A percentile compares a stretch with the other conserved stretches of the same genome.
Conservation (phyloP, 92 coral and sea anemone genomes). For the Actinostola sp. region DNA sequence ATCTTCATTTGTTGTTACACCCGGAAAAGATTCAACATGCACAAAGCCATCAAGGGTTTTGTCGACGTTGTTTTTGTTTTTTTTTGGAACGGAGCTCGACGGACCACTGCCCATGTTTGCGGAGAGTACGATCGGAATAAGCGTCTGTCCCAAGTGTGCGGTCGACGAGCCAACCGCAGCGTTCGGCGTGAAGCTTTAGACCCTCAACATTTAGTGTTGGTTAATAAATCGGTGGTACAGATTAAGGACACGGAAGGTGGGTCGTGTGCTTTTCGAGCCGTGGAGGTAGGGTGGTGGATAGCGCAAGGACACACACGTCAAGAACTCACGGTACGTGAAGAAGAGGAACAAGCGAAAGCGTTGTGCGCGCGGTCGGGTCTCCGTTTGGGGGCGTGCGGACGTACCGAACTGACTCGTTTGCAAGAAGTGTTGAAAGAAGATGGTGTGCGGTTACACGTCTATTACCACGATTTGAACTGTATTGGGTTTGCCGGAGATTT, state of each 20-base stretch:
- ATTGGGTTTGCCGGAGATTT: too few relatives aligned
- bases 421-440: too few relatives aligned
- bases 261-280: background rate
- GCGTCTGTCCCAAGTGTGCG: background rate
- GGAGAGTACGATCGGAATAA: background rate
- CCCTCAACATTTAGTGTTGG: background rate
- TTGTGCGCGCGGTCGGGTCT: too few relatives aligned
- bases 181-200: background rate
- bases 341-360: too few relatives aligned
- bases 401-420: too few relatives aligned
- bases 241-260: background rate
- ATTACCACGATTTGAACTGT: too few relatives aligned
- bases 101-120: background rate
- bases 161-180: background rate
- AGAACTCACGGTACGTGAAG: too few relatives aligned
- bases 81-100: background rate
- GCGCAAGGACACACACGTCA: too few relatives aligned
- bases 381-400: too few relatives aligned
- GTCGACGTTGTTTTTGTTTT: slow-evolving; percentile 6
- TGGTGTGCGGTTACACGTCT: too few relatives aligned
- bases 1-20: background rate
- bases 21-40: background rate
- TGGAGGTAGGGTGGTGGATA: background rate
- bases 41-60: background rate
- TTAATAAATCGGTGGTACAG: background rate